Percentiles rank a stretch among this genome's conserved stretches.
phyloP scores from a whole-genome alignment of 2,888 invertebrate genomes.

The Metallyticus violacea region DNA sequence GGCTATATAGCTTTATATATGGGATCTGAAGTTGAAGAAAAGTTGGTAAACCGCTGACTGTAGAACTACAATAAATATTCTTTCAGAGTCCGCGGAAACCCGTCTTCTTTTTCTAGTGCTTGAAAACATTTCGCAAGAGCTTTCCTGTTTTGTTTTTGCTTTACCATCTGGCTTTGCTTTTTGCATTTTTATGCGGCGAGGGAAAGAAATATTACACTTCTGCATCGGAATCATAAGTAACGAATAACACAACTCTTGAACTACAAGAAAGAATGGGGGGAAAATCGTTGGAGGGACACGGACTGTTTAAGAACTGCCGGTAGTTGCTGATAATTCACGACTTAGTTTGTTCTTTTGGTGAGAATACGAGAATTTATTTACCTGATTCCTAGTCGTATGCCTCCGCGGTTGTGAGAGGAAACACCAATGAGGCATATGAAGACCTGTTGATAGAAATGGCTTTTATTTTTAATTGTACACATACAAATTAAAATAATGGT shows the following conservation, averaged over 20 bases:
- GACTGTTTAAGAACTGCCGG: too few relatives aligned
- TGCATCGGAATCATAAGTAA: neutral
- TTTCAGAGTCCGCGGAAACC: neutral
- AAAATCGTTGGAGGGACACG: neutral
- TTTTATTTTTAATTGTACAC: too few relatives aligned
- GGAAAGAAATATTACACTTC: neutral
- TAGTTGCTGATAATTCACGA: too few relatives aligned
- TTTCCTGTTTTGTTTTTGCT: neutral
- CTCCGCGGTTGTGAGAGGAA: neutral
- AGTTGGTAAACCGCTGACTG: neutral
- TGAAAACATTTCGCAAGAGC: neutral
- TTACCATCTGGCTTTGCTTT: neutral
- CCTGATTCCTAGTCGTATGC: too few relatives aligned
- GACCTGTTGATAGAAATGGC: too few relatives aligned
- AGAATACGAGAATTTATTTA: too few relatives aligned
- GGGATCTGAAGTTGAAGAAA: neutral
- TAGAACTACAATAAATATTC: neutral
- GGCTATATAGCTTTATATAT: neutral
- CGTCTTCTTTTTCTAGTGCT: neutral
- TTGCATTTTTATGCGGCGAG: neutral
- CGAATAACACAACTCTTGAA: neutral
- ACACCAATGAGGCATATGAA: neutral
- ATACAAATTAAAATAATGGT: too few relatives aligned
- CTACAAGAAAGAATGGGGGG: neutral
- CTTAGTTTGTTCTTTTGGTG: too few relatives aligned